These are phyloP conservation scores for Formica aserva DNA, from an alignment of 2,888 invertebrate genomes.

Conservation along the genomic window DNA sequence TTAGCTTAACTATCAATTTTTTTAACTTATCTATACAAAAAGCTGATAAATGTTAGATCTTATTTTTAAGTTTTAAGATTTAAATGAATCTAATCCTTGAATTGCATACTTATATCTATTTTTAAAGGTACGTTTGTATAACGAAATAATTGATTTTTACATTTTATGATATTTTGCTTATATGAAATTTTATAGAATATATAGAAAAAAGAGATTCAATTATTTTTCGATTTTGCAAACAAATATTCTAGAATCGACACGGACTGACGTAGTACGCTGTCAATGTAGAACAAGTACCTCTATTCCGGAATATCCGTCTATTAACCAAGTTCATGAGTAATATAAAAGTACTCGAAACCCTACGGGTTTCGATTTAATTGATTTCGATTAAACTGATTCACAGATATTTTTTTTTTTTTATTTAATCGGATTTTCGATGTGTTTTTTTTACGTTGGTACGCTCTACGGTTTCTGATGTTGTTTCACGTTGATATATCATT, in stretches of 20 bases:
- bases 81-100: not conserved
- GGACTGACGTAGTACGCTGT: not conserved
- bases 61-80: not conserved
- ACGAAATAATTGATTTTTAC: not conserved
- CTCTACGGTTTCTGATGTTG: slow-evolving; percentile 14
- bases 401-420: slow-evolving; percentile 26
- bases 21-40: not conserved
- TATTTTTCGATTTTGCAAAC: not conserved
- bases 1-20: not conserved
- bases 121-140: not conserved
- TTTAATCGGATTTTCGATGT: slow-evolving; percentile 48
- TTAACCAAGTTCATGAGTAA: slow-evolving; percentile 38
- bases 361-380: slow-evolving; percentile 35
- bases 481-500: slow-evolving; percentile 10
- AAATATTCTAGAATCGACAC: slow-evolving; percentile 14
- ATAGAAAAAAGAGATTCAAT: not conserved
- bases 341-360: slow-evolving; percentile 34
- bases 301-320: not conserved
- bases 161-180: not conserved
- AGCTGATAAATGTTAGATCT: not conserved
- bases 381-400: slow-evolving; percentile 52
- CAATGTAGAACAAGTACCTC: not conserved
- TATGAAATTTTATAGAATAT: not conserved
- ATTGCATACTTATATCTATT: not conserved
- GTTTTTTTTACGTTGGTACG: slow-evolving; percentile 16